Evolutionary conservation across 2,113 vertebrate species (phyloP).

Genomic region (Astatotilapia flaviijosephi): DNA sequence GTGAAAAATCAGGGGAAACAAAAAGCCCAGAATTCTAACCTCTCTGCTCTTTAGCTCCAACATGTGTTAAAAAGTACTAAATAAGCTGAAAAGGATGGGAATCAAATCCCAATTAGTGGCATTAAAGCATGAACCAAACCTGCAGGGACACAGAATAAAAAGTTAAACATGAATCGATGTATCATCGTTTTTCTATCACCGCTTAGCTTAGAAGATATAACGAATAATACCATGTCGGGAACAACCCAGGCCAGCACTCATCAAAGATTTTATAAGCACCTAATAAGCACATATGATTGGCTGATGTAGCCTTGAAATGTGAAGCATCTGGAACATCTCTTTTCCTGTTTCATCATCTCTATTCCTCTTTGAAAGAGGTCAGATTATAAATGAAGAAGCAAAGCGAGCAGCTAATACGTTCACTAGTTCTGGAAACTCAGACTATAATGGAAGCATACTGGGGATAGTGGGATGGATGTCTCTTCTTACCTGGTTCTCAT

Average conservation of each 20-base stretch:
- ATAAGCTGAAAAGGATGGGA: background rate
- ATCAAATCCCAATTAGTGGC: background rate
- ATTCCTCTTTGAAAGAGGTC: background rate
- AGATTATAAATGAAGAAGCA: background rate
- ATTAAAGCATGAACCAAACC: background rate
- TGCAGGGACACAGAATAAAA: background rate
- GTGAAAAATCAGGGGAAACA: background rate
- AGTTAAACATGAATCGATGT: background rate
- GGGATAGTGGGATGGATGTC: background rate
- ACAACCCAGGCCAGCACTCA: background rate
- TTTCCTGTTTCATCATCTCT: background rate
- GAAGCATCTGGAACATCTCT: background rate
- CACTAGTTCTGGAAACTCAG: background rate
- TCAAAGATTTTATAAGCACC: background rate
- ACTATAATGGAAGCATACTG: background rate
- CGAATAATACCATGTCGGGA: background rate
- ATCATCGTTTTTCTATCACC: background rate
- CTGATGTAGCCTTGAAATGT: background rate
- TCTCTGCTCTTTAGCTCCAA: background rate
- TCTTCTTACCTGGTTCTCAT: slow-evolving; percentile 66
- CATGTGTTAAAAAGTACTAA: background rate
- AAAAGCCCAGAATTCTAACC: background rate
- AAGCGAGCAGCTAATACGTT: background rate
- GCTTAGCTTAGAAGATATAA: background rate
- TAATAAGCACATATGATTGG: background rate